Evolutionary conservation across 2,888 invertebrate genomes (phyloP), one percentile per base, ranked within the genome.

Genomic region (Drepanosiphum platanoidis): DNA sequence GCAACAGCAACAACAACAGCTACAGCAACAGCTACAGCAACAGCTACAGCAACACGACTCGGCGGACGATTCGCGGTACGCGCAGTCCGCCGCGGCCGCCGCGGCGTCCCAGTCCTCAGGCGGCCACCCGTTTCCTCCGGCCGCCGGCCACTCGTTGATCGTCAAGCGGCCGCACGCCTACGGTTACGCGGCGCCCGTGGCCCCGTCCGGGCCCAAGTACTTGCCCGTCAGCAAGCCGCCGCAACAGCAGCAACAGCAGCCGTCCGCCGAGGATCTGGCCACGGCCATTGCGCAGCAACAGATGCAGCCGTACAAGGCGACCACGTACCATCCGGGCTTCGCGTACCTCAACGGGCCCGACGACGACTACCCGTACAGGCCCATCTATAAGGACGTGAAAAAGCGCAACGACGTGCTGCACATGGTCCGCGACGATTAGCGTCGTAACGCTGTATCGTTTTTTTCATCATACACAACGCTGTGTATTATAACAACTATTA

Each of bases 101-200:
- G 36, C 22, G 27, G n/a, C 70, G 46, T 5, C 36, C 7, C 15
- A 58, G 13, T 11, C 46, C 46, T 3, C 46, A 18, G 30, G 27
- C 34, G 32, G 64, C 32, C 74, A 84, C 27, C 58, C 75, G 52
- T 84, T 39, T 22, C 3, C 82, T 30, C 18, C 34, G 0, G 32
- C 36, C 1, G 36, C 61, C 61, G 58, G 81, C 15, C 66, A 84
- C 27, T 58, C 84, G 32, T 7, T 84, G 30, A 39, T 77, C 68
- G 66, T 68, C n/a, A 84, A 84, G n/a, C 75, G 84, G 22, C 84
- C 84, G 15, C 75, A 84, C 36, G 75, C 84, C 22, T 84, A 84
- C 77, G 84, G 84, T 22, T 84, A 84, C 77, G 58, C 36, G 32
- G 13, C 84, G 3, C 66, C 83, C n/a, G 32, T 78, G 11, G 13